Evolutionary conservation across 2,113 vertebrate species (phyloP).

Genomic region (Chloropsis cyanopogon): DNA sequence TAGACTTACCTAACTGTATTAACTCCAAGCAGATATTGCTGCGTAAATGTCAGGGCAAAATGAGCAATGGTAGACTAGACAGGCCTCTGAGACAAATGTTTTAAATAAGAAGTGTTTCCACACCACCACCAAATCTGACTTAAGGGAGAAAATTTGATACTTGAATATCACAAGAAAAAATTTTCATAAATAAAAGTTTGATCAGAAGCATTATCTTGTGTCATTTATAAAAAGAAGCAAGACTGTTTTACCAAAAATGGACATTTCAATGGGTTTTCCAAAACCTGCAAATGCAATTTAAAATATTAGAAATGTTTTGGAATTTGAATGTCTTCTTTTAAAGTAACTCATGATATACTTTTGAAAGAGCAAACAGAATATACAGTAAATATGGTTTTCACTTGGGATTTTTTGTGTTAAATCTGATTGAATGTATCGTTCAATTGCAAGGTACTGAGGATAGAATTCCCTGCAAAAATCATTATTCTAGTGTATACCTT

Average conservation of each 20-base stretch:
- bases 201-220: background rate
- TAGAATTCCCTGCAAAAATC: background rate
- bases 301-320: background rate
- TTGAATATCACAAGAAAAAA: background rate
- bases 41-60: background rate
- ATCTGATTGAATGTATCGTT: background rate
- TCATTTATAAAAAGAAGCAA: background rate
- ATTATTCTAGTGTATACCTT: background rate
- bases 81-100: background rate
- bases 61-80: background rate
- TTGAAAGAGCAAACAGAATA: background rate
- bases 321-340: background rate
- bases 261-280: background rate
- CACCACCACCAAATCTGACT: background rate
- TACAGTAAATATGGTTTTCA: background rate
- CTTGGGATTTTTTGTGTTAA: background rate
- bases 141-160: background rate
- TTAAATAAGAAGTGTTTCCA: background rate
- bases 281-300: background rate
- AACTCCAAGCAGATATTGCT: background rate
- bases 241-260: background rate
- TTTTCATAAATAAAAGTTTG: background rate
- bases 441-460: background rate
- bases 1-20: background rate
- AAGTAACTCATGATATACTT: background rate